Percentiles rank a stretch among this genome's conserved stretches.
These are phyloP conservation scores for Torymus aiolomorphi DNA, from an alignment of 2,888 invertebrate genomes.

Conservation along the genomic window DNA sequence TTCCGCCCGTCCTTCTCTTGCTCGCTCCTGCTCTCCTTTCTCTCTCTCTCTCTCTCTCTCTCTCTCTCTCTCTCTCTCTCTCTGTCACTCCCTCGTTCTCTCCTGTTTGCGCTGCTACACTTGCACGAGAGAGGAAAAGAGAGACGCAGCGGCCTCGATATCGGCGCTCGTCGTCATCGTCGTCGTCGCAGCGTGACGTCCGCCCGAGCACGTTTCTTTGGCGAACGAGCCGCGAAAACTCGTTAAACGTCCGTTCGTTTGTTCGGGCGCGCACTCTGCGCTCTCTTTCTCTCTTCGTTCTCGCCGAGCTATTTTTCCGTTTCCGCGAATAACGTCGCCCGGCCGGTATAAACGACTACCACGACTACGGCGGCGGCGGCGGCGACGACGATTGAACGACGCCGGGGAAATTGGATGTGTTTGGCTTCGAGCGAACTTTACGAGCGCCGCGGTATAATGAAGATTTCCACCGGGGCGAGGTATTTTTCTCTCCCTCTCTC, in stretches of 20 bases:
- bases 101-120: conserved; percentile 52
- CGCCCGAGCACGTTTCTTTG: conserved; percentile 57
- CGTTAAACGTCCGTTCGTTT: conserved; percentile 55
- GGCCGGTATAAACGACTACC: conserved; percentile 16
- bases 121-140: conserved; percentile 52
- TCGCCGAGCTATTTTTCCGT: conserved; percentile 59
- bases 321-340: conserved; percentile 59
- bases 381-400: conserved; percentile 50
- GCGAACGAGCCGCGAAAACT: conserved; percentile 53
- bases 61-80: conserved; percentile 7
- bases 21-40: conserved; percentile 26
- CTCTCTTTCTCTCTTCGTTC: background rate
- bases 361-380: conserved; percentile 7
- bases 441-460: conserved; percentile 44
- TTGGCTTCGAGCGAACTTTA: conserved; percentile 52
- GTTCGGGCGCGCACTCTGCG: conserved; percentile 1
- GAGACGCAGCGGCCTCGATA: conserved; percentile 61
- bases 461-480: conserved; percentile 44
- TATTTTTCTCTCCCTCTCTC: conserved; percentile 26
- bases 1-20: conserved; percentile 56
- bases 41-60: conserved; percentile 18
- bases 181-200: conserved; percentile 62
- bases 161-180: conserved; percentile 25
- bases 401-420: conserved; percentile 49
- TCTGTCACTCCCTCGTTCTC: too few species aligned